Conservation (phyloP, 2,797 vertebrate species). For the Gallinago nigripennis region DNA sequence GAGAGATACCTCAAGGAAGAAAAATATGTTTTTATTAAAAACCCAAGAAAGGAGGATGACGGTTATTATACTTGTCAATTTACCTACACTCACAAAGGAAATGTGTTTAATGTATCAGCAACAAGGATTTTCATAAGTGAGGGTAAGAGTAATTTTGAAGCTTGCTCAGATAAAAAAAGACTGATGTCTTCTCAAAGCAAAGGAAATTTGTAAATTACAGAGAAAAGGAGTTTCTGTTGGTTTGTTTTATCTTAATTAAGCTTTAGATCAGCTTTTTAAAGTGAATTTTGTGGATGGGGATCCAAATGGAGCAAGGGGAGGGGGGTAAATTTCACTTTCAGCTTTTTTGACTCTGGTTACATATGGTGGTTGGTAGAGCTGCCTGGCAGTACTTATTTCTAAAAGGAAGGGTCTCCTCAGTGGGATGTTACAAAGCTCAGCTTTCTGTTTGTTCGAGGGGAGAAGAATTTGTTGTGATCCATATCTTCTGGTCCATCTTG, state of each 20-base stretch:
- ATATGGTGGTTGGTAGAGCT: neutral
- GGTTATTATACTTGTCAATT: slow-evolving; percentile 79
- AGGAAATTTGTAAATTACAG: neutral
- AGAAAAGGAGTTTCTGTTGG: neutral
- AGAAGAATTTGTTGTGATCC: neutral
- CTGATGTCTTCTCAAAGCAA: neutral
- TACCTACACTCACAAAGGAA: slow-evolving; percentile 67
- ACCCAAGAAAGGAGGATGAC: neutral
- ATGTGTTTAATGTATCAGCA: slow-evolving; percentile 67
- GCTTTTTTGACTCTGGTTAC: neutral
- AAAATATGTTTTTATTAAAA: neutral
- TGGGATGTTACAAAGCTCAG: neutral
- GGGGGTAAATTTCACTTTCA: neutral
- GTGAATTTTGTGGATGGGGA: neutral
- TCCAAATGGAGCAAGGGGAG: neutral
- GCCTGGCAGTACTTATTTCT: neutral
- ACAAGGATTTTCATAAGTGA: slow-evolving; percentile 51
- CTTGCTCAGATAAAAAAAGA: neutral
- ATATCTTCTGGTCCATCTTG: neutral
- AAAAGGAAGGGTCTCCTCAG: neutral
- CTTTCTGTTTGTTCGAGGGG: neutral
- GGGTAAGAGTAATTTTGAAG: slow-evolving; percentile 50
- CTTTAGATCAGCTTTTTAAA: neutral
- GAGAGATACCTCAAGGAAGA: neutral
- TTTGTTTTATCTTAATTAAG: neutral